phyloP scores from a whole-genome alignment of 2,797 vertebrate species.

The Brachyrhaphis roseni region DNA sequence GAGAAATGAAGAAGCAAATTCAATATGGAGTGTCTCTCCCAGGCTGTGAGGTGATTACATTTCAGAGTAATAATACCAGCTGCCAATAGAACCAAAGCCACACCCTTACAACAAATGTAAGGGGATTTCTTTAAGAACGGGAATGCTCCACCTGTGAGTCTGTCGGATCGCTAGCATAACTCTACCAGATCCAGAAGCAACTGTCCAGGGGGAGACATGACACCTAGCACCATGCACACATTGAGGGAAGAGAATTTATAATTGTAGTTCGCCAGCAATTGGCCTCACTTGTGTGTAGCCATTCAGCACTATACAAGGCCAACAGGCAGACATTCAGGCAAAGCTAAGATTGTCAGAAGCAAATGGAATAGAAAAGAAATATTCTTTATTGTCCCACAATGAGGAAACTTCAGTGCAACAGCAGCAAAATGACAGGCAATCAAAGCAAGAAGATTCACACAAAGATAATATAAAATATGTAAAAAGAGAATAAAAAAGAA shows the following conservation, averaged over 20 bases:
- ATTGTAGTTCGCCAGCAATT: slow-evolving; percentile 52
- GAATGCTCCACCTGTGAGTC: slow-evolving; percentile 70
- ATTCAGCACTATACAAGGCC: slow-evolving; percentile 7
- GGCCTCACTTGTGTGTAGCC: slow-evolving; percentile 23
- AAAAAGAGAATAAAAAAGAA: no score
- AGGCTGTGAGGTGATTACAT: slow-evolving; percentile 17
- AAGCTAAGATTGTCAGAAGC: no score
- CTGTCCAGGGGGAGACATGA: slow-evolving; percentile 53
- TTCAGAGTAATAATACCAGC: slow-evolving; percentile 36
- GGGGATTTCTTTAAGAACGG: slow-evolving; percentile 46
- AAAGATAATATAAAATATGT: no score
- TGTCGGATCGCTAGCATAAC: slow-evolving; percentile 59
- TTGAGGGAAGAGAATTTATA: slow-evolving; percentile 29
- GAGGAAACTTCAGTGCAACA: no score
- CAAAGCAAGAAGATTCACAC: no score
- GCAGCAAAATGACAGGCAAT: no score
- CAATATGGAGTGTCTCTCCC: slow-evolving; percentile 6
- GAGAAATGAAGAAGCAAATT: slow-evolving; percentile 13
- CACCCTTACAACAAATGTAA: slow-evolving; percentile 32
- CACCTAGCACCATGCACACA: neutral
- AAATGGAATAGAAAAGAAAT: no score
- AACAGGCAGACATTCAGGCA: neutral
- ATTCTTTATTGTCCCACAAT: no score
- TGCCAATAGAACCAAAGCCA: slow-evolving; percentile 24
- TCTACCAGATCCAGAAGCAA: slow-evolving; percentile 57